Evolutionary conservation across 2,888 invertebrate species (phyloP), one percentile per base, ranked within the genome.

Genomic region (Agrochola macilenta): DNA sequence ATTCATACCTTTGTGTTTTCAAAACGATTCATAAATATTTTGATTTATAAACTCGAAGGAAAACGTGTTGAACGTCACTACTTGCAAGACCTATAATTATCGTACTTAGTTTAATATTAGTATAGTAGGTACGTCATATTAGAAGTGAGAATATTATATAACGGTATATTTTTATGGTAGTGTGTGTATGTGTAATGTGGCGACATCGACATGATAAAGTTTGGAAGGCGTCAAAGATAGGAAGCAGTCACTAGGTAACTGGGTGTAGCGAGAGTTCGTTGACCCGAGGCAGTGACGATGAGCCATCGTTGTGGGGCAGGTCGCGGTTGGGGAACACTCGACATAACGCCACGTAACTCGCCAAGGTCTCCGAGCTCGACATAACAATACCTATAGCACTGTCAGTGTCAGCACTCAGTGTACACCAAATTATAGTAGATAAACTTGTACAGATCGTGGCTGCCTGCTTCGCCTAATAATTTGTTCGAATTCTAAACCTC

Each of bases 231-330:
- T 70, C 64, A 83, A 82, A 87, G 83, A 89, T 88, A 89, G 79
- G 82, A 82, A 72, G 68, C 80, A 71, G 83, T 79, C 76, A 86
- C 85, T 88, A 88, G 84, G 85, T 83, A 87, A 88, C 82, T 88
- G 84, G 71, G 81, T 74, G 72, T 68, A 61, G 63, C 86, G 77
- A 63, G 77, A 82, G 90, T 86, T 90, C 88, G 84, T 84, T 87
- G 90, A 89, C 85, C 89, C 81, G 81, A 46, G 65, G 70, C 79
- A 85, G 79, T 89, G 89, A 86, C 89, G 90, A 79, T 81, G 85
- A 85, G 87, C 78, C 87, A 87, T 87, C 83, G 83, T 46, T 54
- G 76, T 70, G 90, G 81, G 93, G 93, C 91, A 93, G 93, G 93
- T 93, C 93, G 89, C 82, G 92, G 87, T 81, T 87, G 89, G 90